Evolutionary conservation across 1,140 invertebrate species (phyloP).

Genomic region (Caerostris darwini): DNA sequence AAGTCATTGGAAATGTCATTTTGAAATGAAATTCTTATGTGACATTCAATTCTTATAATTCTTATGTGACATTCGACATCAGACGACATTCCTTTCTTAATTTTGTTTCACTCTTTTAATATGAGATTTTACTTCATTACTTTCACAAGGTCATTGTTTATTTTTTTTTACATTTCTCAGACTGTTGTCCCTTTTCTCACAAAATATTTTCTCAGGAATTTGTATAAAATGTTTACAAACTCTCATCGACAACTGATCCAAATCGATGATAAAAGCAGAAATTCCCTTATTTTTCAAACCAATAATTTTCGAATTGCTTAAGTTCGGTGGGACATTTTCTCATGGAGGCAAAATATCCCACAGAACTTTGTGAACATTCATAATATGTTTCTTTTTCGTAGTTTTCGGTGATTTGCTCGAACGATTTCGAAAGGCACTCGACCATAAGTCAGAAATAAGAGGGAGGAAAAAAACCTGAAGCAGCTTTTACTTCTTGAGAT

Average conservation of each 20-base stretch:
- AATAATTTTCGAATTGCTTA: neutral
- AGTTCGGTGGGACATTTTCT: neutral
- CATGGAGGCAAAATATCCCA: neutral
- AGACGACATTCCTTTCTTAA: too few species aligned
- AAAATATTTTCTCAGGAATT: too few species aligned
- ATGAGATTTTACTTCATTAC: too few species aligned
- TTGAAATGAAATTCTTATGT: too few species aligned
- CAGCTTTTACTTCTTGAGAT: too few species aligned
- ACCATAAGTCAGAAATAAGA: neutral
- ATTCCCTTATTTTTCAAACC: neutral
- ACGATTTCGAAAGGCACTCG: neutral
- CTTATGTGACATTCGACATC: too few species aligned
- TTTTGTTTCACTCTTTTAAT: too few species aligned
- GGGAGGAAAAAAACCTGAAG: neutral
- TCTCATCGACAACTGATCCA: neutral
- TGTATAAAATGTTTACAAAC: neutral
- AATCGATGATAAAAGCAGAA: neutral
- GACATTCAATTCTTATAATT: too few species aligned
- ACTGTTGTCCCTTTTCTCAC: too few species aligned
- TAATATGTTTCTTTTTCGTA: neutral
- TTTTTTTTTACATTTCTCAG: too few species aligned
- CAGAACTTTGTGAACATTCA: neutral
- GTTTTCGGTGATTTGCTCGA: neutral
- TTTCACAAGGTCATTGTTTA: too few species aligned
- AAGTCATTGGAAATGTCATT: too few species aligned